Conservation (phyloP, 2,113 vertebrate species). For the Neofelis nebulosa region DNA sequence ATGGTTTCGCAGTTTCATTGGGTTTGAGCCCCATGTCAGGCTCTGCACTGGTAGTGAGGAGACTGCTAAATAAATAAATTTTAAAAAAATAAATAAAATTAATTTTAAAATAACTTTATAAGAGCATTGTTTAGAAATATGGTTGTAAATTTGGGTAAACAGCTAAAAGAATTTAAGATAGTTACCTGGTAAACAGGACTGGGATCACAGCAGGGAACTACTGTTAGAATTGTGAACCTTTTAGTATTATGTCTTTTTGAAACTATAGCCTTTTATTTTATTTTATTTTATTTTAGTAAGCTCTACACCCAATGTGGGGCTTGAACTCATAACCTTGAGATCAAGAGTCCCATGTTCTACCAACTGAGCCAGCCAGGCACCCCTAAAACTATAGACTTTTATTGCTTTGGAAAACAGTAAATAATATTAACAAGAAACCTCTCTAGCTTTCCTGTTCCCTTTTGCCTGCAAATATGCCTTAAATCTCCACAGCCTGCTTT, state of each 20-base stretch:
- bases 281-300: background rate
- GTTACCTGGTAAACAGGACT: background rate
- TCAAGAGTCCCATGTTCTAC: background rate
- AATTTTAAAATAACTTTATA: background rate
- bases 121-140: background rate
- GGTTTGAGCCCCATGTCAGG: no score
- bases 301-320: background rate
- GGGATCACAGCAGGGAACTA: background rate
- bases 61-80: no score
- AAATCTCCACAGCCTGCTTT: background rate
- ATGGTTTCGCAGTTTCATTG: no score
- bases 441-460: background rate
- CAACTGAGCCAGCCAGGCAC: background rate
- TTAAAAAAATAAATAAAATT: background rate
- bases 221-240: background rate
- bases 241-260: background rate
- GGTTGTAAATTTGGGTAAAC: background rate
- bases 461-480: background rate
- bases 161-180: background rate
- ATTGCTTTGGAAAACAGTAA: background rate
- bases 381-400: background rate
- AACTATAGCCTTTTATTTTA: background rate
- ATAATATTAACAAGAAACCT: background rate
- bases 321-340: background rate
- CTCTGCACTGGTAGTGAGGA: no score